Evolutionary conservation across 2,113 vertebrate species (phyloP).

Genomic region (Notiomystis cincta): DNA sequence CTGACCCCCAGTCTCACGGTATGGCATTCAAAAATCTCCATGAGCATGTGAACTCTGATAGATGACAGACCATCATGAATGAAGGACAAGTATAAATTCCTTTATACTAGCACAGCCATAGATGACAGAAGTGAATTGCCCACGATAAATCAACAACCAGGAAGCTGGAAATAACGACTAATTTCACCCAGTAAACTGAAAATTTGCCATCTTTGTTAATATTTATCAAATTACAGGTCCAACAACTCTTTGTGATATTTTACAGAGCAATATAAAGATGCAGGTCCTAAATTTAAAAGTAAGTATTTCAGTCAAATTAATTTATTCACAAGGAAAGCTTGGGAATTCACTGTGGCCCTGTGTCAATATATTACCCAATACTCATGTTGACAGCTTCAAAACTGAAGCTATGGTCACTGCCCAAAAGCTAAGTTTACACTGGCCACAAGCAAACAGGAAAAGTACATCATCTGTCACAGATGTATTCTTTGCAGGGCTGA

Average conservation of each 20-base stretch:
- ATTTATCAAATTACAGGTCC: background rate
- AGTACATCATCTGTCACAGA: slow-evolving; percentile 16
- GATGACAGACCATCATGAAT: background rate
- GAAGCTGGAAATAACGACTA: background rate
- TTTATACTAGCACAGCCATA: background rate
- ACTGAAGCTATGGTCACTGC: slow-evolving; percentile 6
- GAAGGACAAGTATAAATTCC: background rate
- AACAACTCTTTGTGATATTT: background rate
- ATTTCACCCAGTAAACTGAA: background rate
- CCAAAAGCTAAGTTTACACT: slow-evolving; percentile 43
- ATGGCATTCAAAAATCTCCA: background rate
- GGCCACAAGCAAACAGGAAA: slow-evolving; percentile 45
- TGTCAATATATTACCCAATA: slow-evolving; percentile 28
- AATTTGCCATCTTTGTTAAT: background rate
- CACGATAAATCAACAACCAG: background rate
- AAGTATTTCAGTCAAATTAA: background rate
- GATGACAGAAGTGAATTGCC: background rate
- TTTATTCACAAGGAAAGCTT: background rate
- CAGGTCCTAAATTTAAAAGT: background rate
- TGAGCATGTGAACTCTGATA: background rate
- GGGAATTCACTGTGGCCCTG: background rate
- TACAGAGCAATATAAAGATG: background rate
- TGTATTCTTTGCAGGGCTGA: background rate
- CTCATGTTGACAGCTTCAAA: slow-evolving; percentile 11
- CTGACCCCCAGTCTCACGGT: background rate